Evolutionary conservation across 2,888 invertebrate species (phyloP), one percentile per base, ranked within the genome.

Genomic region (Diadegma fenestrale): DNA sequence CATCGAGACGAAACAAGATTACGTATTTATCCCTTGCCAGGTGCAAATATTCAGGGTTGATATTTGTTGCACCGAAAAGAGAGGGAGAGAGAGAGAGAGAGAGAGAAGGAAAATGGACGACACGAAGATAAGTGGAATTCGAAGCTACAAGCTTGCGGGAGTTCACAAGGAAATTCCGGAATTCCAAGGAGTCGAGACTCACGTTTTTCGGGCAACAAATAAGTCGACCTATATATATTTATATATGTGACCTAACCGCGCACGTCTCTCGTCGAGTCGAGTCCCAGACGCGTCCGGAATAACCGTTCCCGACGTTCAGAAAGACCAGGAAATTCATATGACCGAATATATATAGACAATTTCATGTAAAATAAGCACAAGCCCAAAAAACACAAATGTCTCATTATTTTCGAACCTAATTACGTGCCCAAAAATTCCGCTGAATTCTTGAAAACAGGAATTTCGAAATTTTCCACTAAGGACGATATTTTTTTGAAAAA

Each of bases 131-230:
- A 83, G 75, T 75, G 73, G 86, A 83, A 83, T 83, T 83, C 75
- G 51, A 75, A 75, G 72, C 45, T 80, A 37, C 58, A 45, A 73
- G 22, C 66, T 76, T 77, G 73, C 69, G 37, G 71, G 58, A 77
- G 80, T 76, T 22, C 72, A 69, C 37, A 83, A 61, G 77, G 77
- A 64, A 72, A 76, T 76, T 78, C 71, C 58, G n/a, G 79, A 82
- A 86, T 82, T 83, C 90, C 90, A 89, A 85, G 88, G 88, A 91
- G 92, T 90, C 90, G 89, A 81, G 84, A 78, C 81, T 88, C 87
- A 89, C 89, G 88, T 90, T 89, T 90, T 90, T 80, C 89, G 82
- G 85, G 64, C 71, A 77, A 75, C 45, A 64, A 64, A 72, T 80
- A 54, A 33, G 71, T 64, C 26, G 33, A 68, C n/a, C 71, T 61